phyloP scores from a whole-genome alignment of 2,113 vertebrate species.

The Solea solea region DNA sequence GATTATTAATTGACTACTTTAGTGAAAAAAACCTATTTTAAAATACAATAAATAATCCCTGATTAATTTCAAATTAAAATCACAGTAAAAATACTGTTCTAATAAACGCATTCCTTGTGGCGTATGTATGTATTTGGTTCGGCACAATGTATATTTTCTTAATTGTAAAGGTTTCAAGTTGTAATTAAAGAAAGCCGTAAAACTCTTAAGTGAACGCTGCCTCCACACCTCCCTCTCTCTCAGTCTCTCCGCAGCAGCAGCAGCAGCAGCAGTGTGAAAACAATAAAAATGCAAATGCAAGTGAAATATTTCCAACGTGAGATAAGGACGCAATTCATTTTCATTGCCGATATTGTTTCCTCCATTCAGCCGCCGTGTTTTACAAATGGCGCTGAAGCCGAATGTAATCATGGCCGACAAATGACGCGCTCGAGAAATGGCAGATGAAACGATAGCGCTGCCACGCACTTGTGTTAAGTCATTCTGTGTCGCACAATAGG shows the following conservation, averaged over 20 bases:
- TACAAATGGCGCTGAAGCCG: slow-evolving; percentile 32
- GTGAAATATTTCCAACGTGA: slow-evolving; percentile 44
- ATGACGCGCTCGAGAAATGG: slow-evolving; percentile 56
- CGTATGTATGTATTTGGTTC: background rate
- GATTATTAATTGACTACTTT: too few relatives aligned
- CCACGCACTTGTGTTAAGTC: slow-evolving; percentile 48
- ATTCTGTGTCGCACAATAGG: slow-evolving; percentile 37
- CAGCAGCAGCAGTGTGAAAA: slow-evolving; percentile 40
- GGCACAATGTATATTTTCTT: background rate
- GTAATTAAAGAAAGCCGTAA: slow-evolving; percentile 5
- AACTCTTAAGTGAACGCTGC: background rate
- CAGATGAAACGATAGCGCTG: slow-evolving; percentile 52
- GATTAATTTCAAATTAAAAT: too few relatives aligned
- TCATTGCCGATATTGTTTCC: slow-evolving; percentile 35
- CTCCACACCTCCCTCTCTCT: slow-evolving; percentile 5
- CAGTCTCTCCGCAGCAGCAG: background rate
- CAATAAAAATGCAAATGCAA: slow-evolving; percentile 65
- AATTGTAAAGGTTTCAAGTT: background rate
- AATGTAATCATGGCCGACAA: slow-evolving; percentile 62
- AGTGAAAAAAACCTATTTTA: too few relatives aligned
- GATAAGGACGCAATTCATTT: slow-evolving; percentile 63
- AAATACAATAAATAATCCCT: too few relatives aligned
- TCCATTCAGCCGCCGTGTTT: slow-evolving; percentile 46
- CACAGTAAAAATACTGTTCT: background rate
- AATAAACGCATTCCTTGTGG: background rate